Conservation (phyloP, 2,797 vertebrate species). For the Buphagus erythrorhynchus region DNA sequence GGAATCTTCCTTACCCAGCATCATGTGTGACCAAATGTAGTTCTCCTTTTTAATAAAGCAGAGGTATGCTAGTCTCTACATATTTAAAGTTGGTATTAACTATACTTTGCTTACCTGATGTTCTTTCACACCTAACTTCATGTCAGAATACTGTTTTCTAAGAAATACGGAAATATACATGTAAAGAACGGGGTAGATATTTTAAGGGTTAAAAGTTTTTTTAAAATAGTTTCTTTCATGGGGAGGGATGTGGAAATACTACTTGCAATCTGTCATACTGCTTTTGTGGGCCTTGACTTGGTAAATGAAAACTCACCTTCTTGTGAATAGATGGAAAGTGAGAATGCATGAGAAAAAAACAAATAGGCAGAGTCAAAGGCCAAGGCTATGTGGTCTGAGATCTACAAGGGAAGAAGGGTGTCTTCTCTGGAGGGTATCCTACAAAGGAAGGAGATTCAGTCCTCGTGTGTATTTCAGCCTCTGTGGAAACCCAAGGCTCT, state of each 20-base stretch:
- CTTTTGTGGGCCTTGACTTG: background rate
- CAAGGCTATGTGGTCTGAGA: background rate
- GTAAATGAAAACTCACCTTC: background rate
- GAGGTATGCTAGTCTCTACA: background rate
- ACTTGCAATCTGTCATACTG: background rate
- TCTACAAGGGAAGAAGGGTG: background rate
- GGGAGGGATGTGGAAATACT: background rate
- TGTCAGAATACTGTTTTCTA: background rate
- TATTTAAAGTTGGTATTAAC: background rate
- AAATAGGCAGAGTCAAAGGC: background rate
- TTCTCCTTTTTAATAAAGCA: background rate
- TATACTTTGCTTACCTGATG: background rate
- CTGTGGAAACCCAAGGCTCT: background rate
- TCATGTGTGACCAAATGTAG: background rate
- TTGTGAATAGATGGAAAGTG: background rate
- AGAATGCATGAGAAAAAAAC: background rate
- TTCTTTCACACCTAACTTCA: background rate
- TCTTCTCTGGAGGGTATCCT: background rate
- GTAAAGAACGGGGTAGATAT: background rate
- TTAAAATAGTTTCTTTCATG: background rate
- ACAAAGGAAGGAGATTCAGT: background rate
- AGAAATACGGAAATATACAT: background rate
- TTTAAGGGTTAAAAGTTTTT: background rate
- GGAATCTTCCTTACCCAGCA: background rate
- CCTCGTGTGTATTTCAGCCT: background rate